Percentiles rank a stretch among this genome's conserved stretches.
phyloP scores from a whole-genome alignment of 2,888 invertebrate species.

The Pristionchus exspectatus region DNA sequence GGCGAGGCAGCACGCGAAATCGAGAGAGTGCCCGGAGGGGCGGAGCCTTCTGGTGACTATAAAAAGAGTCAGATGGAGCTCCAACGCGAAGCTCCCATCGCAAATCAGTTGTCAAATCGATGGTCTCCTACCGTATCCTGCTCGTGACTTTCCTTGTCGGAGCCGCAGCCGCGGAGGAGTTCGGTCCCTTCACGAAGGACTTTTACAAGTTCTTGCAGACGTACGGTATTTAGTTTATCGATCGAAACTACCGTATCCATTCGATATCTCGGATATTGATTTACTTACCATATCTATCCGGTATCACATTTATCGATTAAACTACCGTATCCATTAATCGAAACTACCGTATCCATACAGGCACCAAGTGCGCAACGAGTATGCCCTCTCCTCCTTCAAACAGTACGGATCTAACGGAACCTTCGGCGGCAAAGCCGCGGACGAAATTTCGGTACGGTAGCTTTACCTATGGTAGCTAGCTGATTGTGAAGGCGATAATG shows the following conservation, averaged over 20 bases:
- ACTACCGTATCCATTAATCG: background rate
- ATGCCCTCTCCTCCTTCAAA: background rate
- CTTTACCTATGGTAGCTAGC: background rate
- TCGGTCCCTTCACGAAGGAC: conserved; percentile 45
- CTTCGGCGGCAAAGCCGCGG: background rate
- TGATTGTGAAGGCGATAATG: no score
- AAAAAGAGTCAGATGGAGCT: background rate
- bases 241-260: no score
- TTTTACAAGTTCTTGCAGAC: conserved; percentile 22
- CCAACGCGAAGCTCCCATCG: background rate
- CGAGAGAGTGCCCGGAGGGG: conserved; percentile 38
- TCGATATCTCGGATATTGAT: no score
- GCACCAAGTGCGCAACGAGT: conserved; percentile 20
- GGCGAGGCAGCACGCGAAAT: conserved; percentile 1
- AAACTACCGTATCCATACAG: conserved; percentile 13
- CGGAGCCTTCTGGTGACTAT: background rate
- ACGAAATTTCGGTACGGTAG: background rate
- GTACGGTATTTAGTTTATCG: background rate
- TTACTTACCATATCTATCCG: no score
- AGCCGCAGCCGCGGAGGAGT: background rate
- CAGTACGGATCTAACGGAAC: conserved; percentile 28
- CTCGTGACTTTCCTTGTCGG: background rate
- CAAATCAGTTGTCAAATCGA: background rate
- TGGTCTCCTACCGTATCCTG: background rate
- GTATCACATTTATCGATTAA: no score